These are phyloP conservation scores for Pogonocichla stellata DNA, from an alignment of 2,113 vertebrate genomes.

Conservation along the genomic window DNA sequence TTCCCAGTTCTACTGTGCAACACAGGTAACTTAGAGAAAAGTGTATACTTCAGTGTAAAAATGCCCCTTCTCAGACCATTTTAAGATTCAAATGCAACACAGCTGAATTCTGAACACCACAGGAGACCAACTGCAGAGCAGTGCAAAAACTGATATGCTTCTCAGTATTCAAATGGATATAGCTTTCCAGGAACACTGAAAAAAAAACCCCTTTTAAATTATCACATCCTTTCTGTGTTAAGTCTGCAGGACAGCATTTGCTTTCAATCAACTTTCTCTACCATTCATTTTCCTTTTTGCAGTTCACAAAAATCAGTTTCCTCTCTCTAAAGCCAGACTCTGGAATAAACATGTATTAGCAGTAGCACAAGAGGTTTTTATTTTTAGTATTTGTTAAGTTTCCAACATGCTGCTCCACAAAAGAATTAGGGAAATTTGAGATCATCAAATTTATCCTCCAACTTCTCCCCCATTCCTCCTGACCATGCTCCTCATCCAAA, in stretches of 20 bases:
- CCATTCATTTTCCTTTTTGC: neutral
- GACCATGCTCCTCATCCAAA: neutral
- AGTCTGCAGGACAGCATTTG: neutral
- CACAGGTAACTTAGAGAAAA: neutral
- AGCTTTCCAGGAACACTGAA: neutral
- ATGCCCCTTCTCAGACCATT: neutral
- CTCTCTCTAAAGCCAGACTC: neutral
- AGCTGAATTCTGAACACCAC: neutral
- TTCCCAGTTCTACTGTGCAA: neutral
- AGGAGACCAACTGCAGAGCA: neutral
- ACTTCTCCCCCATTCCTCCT: neutral
- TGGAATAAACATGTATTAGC: neutral
- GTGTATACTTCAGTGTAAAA: neutral
- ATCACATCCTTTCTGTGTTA: neutral
- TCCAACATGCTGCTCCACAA: neutral
- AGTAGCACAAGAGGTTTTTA: neutral
- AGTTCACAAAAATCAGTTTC: neutral
- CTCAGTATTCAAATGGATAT: neutral
- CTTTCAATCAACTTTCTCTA: neutral
- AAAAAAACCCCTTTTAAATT: neutral
- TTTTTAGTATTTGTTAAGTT: neutral
- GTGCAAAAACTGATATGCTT: neutral
- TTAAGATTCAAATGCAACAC: neutral
- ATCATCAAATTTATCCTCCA: neutral
- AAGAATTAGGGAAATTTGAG: neutral